Evolutionary conservation across 2,888 invertebrate species (phyloP).

Genomic region (Cyaniris semiargus): DNA sequence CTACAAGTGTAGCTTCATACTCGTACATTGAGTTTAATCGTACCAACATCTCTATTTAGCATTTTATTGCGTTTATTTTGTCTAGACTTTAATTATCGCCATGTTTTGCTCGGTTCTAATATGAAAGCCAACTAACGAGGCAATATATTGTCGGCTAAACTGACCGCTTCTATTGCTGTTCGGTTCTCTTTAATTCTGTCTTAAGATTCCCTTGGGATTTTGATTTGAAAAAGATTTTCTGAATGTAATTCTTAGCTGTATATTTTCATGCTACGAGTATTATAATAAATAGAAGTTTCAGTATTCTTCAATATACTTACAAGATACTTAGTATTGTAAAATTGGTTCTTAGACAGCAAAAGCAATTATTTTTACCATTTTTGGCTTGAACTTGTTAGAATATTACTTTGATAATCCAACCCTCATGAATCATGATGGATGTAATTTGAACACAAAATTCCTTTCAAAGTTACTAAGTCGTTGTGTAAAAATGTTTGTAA

Average conservation of each 20-base stretch:
- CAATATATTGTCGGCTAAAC: constrained; percentile 29
- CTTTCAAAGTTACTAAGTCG: background rate
- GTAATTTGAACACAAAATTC: background rate
- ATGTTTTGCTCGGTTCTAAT: constrained; percentile 31
- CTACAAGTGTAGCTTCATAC: too few relatives aligned
- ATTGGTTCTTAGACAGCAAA: too few relatives aligned
- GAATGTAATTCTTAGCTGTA: background rate
- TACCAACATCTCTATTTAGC: constrained; percentile 22
- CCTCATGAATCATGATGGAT: background rate
- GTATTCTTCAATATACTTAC: too few relatives aligned
- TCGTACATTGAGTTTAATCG: background rate
- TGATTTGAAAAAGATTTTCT: background rate
- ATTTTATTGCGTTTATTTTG: constrained; percentile 28
- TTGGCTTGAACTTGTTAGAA: too few relatives aligned
- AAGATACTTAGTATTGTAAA: too few relatives aligned
- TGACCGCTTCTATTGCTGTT: background rate
- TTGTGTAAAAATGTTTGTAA: background rate
- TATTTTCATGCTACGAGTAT: background rate
- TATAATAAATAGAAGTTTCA: too few relatives aligned
- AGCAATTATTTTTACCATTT: too few relatives aligned
- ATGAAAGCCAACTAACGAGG: constrained; percentile 29
- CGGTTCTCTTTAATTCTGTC: constrained; percentile 21
- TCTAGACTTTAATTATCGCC: constrained; percentile 30
- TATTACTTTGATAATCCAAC: too few relatives aligned
- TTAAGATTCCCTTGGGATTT: constrained; percentile 1